A percentile compares a stretch with the other conserved stretches of the same genome.
Evolutionary conservation across 2,113 vertebrate genomes (phyloP).

Genomic region (Pelodiscus sinensis): DNA sequence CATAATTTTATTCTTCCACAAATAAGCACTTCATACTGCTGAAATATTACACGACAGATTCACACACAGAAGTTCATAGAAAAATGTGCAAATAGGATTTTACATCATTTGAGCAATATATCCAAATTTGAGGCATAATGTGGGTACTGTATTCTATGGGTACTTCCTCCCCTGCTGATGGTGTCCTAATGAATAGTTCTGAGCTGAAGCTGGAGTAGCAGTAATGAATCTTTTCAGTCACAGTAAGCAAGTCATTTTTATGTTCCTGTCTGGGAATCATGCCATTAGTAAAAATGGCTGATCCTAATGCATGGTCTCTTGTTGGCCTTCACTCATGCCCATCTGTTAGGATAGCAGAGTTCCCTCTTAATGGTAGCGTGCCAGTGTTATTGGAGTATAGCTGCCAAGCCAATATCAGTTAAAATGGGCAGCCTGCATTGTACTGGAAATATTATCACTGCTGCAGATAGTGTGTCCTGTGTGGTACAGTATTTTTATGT

Average conservation of each 20-base stretch:
- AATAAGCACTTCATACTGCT: neutral
- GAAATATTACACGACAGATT: neutral
- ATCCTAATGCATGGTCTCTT: slow-evolving; percentile 6
- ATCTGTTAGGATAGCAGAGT: slow-evolving; percentile 33
- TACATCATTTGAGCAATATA: neutral
- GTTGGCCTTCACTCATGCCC: neutral
- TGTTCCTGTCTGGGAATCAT: slow-evolving; percentile 21
- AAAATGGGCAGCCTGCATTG: neutral
- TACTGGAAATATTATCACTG: neutral
- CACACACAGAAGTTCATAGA: neutral
- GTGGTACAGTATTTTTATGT: neutral
- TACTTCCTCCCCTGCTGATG: neutral
- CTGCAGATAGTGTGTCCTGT: neutral
- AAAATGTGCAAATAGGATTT: neutral
- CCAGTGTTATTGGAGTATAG: neutral
- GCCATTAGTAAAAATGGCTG: neutral
- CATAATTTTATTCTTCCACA: neutral
- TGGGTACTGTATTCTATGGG: neutral
- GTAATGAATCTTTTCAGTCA: accelerated
- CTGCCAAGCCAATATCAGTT: neutral
- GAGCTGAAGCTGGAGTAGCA: neutral
- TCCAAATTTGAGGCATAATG: neutral
- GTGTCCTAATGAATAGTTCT: neutral
- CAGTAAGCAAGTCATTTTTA: neutral
- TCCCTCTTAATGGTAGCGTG: neutral